These are phyloP conservation scores for Micromys minutus DNA, from an alignment of 2,113 vertebrate species.

Conservation along the genomic window DNA sequence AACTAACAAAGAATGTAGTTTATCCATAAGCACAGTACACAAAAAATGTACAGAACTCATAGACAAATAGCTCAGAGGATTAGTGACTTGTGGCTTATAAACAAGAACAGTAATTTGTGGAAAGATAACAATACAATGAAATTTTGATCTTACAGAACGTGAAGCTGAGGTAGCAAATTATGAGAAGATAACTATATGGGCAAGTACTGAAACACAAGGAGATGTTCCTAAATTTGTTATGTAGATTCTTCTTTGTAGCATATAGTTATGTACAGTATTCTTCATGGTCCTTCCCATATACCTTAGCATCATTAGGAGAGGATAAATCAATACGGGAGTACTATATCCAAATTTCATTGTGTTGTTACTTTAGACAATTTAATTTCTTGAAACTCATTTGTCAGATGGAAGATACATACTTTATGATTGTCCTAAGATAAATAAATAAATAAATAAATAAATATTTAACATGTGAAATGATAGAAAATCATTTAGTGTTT, in stretches of 20 bases:
- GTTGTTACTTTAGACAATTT: neutral
- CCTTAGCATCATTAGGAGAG: neutral
- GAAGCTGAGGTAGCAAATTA: neutral
- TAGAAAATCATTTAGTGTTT: neutral
- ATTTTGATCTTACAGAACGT: neutral
- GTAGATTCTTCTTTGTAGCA: neutral
- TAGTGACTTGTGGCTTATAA: neutral
- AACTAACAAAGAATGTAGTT: neutral
- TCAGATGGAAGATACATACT: conserved; percentile 23
- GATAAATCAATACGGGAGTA: neutral
- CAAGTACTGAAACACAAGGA: neutral
- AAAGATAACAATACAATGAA: neutral
- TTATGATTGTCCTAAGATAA: neutral
- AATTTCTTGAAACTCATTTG: neutral
- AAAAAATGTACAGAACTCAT: neutral
- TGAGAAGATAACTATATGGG: neutral
- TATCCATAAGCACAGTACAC: fast-evolving
- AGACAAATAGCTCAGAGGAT: neutral
- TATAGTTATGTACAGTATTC: neutral
- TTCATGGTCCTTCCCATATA: neutral
- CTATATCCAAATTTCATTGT: neutral
- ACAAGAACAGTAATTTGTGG: neutral
- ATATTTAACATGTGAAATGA: conserved; percentile 21
- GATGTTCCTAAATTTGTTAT: neutral
- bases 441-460: conserved; percentile 26